These are phyloP conservation scores for Pterois miles DNA, from an alignment of 2,797 vertebrate species.

Conservation along the genomic window DNA sequence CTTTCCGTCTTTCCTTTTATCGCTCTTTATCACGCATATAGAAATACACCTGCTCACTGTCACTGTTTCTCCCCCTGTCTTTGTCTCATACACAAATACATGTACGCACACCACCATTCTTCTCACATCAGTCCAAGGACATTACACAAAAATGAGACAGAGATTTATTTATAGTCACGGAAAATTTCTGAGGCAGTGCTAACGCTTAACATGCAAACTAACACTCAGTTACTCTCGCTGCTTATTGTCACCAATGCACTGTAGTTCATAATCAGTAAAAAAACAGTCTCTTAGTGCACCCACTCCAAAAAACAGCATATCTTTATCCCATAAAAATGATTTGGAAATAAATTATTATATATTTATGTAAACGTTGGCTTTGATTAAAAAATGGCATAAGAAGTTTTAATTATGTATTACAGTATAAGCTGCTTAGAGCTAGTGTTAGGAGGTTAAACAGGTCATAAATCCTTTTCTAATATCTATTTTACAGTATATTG, in stretches of 20 bases:
- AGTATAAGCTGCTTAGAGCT: too few species aligned
- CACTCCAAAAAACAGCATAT: too few species aligned
- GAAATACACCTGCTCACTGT: constrained; percentile 20
- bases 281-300: too few species aligned
- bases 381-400: too few species aligned
- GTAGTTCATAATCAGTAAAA: constrained; percentile 20
- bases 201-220: constrained; percentile 3
- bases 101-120: constrained; percentile 24
- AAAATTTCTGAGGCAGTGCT: constrained; percentile 41
- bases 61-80: not conserved
- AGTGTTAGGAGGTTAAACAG: too few species aligned
- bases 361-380: too few species aligned
- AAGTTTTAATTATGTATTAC: too few species aligned
- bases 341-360: too few species aligned
- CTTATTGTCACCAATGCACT: constrained; percentile 12
- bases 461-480: too few species aligned
- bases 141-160: constrained; percentile 37
- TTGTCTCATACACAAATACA: constrained; percentile 28
- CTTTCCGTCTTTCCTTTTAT: not conserved
- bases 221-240: constrained; percentile 17
- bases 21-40: not conserved
- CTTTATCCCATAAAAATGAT: too few species aligned
- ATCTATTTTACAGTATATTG: too few species aligned
- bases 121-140: constrained; percentile 45
- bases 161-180: constrained; percentile 48